A percentile compares a stretch with the other conserved stretches of the same genome.
phyloP scores from a whole-genome alignment of 1,140 invertebrate genomes.

The Hyles vespertilio region DNA sequence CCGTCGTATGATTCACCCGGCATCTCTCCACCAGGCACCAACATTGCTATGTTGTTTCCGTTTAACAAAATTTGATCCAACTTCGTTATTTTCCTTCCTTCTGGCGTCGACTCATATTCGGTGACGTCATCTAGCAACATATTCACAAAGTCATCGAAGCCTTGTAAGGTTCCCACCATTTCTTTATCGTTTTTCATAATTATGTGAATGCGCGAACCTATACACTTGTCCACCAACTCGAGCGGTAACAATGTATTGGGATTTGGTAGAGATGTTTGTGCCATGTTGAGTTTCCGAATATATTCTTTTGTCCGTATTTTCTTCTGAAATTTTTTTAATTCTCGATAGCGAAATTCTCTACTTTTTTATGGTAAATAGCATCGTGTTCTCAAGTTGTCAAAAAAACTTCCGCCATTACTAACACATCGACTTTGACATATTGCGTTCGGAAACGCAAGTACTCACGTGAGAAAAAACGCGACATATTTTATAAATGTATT shows the following conservation, averaged over 20 bases:
- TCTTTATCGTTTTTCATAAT: constrained; percentile 99
- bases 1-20: constrained; percentile 63
- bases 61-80: constrained; percentile 98
- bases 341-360: too few relatives aligned
- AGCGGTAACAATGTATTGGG: constrained; percentile 67
- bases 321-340: too few relatives aligned
- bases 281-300: constrained; percentile 26
- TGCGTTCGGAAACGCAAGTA: too few relatives aligned
- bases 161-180: constrained; percentile 97
- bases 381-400: too few relatives aligned
- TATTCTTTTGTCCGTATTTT: too few relatives aligned
- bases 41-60: constrained; percentile 99
- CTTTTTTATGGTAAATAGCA: too few relatives aligned
- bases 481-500: too few relatives aligned
- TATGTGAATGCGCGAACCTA: constrained; percentile 98
- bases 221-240: constrained; percentile 99
- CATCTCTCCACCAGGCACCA: constrained; percentile 76
- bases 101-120: constrained; percentile 96
- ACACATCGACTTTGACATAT: too few relatives aligned
- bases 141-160: constrained; percentile 99
- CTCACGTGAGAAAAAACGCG: too few relatives aligned
- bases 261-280: constrained; percentile 54
- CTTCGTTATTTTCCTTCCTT: constrained; percentile 97
- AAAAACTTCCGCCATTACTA: too few relatives aligned
- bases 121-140: constrained; percentile 96